phyloP scores from a whole-genome alignment of 2,888 invertebrate genomes.

The Drosophila mayaguana region DNA sequence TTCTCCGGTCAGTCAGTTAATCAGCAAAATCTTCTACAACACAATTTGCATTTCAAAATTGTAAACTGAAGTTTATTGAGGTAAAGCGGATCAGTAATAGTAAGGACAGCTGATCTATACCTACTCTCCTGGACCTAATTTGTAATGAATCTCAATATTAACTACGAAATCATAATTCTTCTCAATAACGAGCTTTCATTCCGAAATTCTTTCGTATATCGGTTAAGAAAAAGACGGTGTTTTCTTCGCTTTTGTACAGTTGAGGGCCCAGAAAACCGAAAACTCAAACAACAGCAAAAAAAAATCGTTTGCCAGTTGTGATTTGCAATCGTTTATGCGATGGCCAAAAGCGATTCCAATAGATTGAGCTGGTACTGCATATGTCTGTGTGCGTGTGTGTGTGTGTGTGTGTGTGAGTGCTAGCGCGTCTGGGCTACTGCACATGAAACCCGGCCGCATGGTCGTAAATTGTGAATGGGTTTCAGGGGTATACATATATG shows the following conservation, averaged over 20 bases:
- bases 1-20: background rate
- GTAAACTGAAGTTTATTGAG: too few species aligned
- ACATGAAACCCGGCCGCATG: slow-evolving; percentile 37
- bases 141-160: too few species aligned
- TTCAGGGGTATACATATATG: slow-evolving; percentile 25
- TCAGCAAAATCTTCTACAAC: background rate
- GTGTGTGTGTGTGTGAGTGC: background rate
- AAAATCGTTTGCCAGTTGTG: background rate
- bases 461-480: slow-evolving; percentile 49
- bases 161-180: background rate
- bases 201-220: background rate
- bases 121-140: too few species aligned
- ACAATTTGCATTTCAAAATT: background rate
- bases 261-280: slow-evolving; percentile 1
- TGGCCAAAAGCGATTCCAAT: slow-evolving; percentile 21
- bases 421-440: slow-evolving; percentile 31
- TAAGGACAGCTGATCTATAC: too few species aligned
- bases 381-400: background rate
- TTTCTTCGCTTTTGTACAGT: too few species aligned
- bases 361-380: slow-evolving; percentile 13
- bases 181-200: slow-evolving; percentile 10
- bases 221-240: background rate
- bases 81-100: too few species aligned
- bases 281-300: background rate
- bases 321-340: slow-evolving; percentile 27